These are phyloP conservation scores for Holacanthus passer DNA, from an alignment of 2,113 vertebrate genomes.

Conservation along the genomic window DNA sequence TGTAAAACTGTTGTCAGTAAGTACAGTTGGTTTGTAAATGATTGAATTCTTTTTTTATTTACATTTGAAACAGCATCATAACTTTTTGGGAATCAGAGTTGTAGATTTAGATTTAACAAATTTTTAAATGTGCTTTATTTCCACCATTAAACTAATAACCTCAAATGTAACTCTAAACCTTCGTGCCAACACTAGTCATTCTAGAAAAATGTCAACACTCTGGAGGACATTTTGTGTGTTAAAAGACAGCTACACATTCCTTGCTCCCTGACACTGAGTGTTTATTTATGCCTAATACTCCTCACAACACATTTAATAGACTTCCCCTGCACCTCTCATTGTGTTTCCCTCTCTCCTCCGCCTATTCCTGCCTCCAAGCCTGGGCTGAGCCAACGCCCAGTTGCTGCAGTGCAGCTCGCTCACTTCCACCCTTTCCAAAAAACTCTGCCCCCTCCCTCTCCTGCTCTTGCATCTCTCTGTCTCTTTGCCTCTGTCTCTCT, in stretches of 20 bases:
- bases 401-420: constrained; percentile 86
- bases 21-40: no score
- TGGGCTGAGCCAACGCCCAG: constrained; percentile 83
- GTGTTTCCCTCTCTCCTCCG: constrained; percentile 34
- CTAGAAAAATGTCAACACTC: neutral
- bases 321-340: constrained; percentile 21
- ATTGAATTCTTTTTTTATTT: no score
- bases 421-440: constrained; percentile 57
- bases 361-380: constrained; percentile 39
- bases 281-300: constrained; percentile 4
- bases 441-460: constrained; percentile 60
- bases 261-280: neutral
- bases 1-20: no score
- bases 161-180: neutral
- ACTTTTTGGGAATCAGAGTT: no score
- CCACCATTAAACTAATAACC: neutral
- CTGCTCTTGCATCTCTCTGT: constrained; percentile 23
- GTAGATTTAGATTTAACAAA: no score
- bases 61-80: no score
- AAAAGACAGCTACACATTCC: neutral
- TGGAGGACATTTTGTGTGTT: neutral
- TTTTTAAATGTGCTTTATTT: neutral
- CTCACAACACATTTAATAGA: neutral
- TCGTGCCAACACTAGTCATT: neutral
- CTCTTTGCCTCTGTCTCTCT: constrained; percentile 66